Evolutionary conservation across 2,113 vertebrate genomes (phyloP).

Genomic region (Macrotis lagotis): DNA sequence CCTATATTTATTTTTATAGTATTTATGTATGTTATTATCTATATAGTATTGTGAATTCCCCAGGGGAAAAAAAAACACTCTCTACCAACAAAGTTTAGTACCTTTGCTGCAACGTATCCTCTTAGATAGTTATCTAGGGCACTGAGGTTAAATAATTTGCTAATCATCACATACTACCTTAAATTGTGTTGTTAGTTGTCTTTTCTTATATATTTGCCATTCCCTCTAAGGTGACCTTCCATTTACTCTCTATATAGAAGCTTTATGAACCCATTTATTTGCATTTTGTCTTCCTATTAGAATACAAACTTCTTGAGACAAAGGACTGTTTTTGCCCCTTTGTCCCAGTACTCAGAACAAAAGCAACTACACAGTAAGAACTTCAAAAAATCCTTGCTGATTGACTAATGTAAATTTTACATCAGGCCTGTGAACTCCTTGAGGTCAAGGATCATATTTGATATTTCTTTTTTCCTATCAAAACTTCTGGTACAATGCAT

Average conservation of each 20-base stretch:
- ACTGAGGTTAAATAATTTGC: too few relatives aligned
- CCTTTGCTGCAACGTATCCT: background rate
- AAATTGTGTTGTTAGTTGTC: background rate
- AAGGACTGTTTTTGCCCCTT: background rate
- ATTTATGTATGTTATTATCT: too few relatives aligned
- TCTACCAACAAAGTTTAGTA: background rate
- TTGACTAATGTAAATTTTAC: background rate
- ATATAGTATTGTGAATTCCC: background rate
- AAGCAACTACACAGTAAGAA: background rate
- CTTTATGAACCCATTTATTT: background rate
- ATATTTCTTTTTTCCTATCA: background rate
- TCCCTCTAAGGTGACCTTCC: background rate
- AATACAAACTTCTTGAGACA: background rate
- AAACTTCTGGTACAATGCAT: background rate
- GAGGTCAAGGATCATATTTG: background rate
- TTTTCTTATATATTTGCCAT: background rate
- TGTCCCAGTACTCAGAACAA: background rate
- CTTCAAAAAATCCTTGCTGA: background rate
- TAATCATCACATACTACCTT: background rate
- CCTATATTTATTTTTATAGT: too few relatives aligned
- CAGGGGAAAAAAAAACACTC: background rate
- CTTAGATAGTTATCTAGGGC: background rate
- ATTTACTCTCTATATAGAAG: background rate
- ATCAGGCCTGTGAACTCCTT: background rate
- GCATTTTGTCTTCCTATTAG: too few relatives aligned